Base-by-base conservation (phyloP, 2,797 vertebrate species). In the Poeciliopsis presidionis region DNA sequence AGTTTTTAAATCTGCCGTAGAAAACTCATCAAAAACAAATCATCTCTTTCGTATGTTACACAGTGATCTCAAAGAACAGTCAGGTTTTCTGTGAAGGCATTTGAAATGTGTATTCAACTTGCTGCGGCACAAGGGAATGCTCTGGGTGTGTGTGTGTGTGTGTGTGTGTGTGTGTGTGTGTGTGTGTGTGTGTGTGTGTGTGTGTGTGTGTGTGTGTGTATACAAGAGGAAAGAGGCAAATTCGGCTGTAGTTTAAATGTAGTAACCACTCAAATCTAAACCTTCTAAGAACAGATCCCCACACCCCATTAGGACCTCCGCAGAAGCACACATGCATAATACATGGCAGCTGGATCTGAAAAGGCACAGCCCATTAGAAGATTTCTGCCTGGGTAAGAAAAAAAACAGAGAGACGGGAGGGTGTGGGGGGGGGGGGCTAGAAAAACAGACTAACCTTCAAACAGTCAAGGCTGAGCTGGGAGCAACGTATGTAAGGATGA, bases 311-410 rank as follows among this genome's bases (percentile, higher is more conserved):
- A 95, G 91, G 87, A 94, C 92, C 89, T 90, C 90, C 89, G 88
- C 92, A 92, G 92, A 93, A 73, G 84, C 90, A 91, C 84, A 88
- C 92, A 94, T 95, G 89, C 92, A 95, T 95, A 93, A 95, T 95
- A 94, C 92, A 95, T 95, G 84, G 89, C 49, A 77, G 87, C 87
- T 91, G 90, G 87, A 92, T 92, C 93, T 94, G 92, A 95, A 95
- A 94, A 93, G 93, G 92, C 86, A 90, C 84, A 84, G 86, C 84
- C 92, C 94, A 95, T 95, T 94, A 95, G 88, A 78, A 84, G 77
- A 78, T 85, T 72, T 74, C 77, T 72, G 79, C 81, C 81, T 74
- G 67, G 65, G 79, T 82, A 81, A 84, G 78, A 86, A 77, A 84
- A 39, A 74, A 61, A 76, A 71, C n/a, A 79, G 45, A 84, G 45